A percentile compares a stretch with the other conserved stretches of the same genome.
Conservation (phyloP, 1,140 invertebrate species). For the Nasonia vitripennis region DNA sequence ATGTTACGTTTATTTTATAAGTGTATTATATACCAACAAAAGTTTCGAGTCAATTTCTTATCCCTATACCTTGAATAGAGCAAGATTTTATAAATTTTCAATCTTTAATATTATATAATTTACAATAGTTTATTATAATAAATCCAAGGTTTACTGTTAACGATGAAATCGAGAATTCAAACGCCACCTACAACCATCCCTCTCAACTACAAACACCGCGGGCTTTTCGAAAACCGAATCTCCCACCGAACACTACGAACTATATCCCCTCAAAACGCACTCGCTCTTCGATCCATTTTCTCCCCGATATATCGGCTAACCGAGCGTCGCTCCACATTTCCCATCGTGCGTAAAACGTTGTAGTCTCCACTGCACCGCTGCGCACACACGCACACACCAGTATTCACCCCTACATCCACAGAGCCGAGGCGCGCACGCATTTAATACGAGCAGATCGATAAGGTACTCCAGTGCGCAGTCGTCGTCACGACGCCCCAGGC, state of each 20-base stretch:
- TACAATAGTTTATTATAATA: no score
- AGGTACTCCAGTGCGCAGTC: constrained; percentile 18
- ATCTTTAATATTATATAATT: neutral
- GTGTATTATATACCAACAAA: neutral
- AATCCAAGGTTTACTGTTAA: no score
- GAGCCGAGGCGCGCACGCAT: neutral
- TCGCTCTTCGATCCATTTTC: neutral
- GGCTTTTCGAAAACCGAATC: neutral
- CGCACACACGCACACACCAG: neutral
- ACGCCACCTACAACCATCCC: neutral
- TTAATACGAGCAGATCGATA: constrained; percentile 26
- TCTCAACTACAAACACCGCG: neutral
- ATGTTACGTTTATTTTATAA: constrained; percentile 20
- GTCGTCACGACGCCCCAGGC: constrained; percentile 29
- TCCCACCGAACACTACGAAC: no score
- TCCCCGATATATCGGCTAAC: neutral
- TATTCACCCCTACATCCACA: neutral
- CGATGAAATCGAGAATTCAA: no score
- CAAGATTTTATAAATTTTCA: no score
- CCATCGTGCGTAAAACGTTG: neutral
- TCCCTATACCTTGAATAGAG: neutral
- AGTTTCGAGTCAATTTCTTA: neutral
- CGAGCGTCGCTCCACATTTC: neutral
- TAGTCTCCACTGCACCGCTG: neutral
- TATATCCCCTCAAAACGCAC: neutral